A percentile compares a stretch with the other conserved stretches of the same genome.
Evolutionary conservation across 1,140 invertebrate species (phyloP).

Genomic region (Drosophila watanabei): DNA sequence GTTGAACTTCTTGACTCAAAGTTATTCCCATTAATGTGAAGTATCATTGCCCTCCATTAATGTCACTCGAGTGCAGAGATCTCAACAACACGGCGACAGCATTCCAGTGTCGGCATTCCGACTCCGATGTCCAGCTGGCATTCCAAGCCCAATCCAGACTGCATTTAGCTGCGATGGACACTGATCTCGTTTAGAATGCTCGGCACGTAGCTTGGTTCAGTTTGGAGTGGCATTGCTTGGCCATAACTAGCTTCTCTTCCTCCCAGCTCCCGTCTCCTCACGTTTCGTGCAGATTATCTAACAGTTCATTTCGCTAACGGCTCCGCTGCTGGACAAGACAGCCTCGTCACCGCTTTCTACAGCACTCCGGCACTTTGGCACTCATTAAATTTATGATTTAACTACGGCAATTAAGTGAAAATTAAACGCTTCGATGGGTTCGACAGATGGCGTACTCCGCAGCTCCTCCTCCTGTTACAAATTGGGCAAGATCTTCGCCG

Average conservation of each 20-base stretch:
- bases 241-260: conserved; percentile 32
- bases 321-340: conserved; percentile 39
- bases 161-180: background rate
- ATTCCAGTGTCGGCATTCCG: conserved; percentile 17
- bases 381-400: conserved; percentile 62
- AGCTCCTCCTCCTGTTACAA: conserved; percentile 5
- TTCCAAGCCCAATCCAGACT: conserved; percentile 20
- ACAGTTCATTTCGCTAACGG: conserved; percentile 64
- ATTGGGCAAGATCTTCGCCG: conserved; percentile 22
- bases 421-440: conserved; percentile 56
- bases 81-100: conserved; percentile 9
- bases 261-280: background rate
- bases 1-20: background rate
- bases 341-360: conserved; percentile 48
- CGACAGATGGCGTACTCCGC: background rate
- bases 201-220: conserved; percentile 35
- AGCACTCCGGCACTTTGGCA: conserved; percentile 37
- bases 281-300: conserved; percentile 46
- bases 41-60: conserved; percentile 4
- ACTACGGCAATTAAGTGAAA: conserved; percentile 63
- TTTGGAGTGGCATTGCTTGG: conserved; percentile 19
- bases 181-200: conserved; percentile 44
- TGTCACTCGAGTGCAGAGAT: conserved; percentile 12
- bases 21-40: background rate
- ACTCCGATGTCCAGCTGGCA: background rate